Conservation (phyloP, 2,888 invertebrate genomes). For the Lumbricus terrestris region DNA sequence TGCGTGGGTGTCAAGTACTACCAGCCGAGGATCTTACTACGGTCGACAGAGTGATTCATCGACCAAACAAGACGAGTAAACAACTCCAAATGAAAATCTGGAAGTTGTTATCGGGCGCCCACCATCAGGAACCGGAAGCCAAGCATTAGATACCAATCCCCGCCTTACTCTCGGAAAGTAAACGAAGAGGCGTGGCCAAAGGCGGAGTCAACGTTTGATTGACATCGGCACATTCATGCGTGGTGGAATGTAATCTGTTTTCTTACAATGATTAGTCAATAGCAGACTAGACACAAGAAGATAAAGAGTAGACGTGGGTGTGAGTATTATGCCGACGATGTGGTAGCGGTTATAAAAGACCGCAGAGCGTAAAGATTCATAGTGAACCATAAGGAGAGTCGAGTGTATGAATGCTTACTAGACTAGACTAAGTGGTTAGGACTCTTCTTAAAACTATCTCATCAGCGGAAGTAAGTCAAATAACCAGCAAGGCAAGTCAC, state of each 20-base stretch:
- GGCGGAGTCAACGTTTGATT: background rate
- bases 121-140: background rate
- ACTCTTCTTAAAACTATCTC: background rate
- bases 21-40: background rate
- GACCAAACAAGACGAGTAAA: background rate
- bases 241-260: slow-evolving; percentile 3
- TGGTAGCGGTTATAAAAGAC: background rate
- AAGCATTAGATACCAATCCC: background rate
- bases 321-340: background rate
- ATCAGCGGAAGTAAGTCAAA: background rate
- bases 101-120: background rate
- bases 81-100: background rate
- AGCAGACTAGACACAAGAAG: too few relatives aligned
- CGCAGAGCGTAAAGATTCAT: background rate
- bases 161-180: background rate
- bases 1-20: background rate
- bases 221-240: background rate
- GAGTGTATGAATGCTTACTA: background rate
- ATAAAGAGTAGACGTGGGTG: background rate
- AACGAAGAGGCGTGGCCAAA: background rate
- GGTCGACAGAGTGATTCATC: background rate
- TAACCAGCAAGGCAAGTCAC: background rate
- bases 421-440: background rate
- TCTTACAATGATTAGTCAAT: background rate
- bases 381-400: background rate